Evolutionary conservation across 2,113 vertebrate genomes (phyloP).

Genomic region (Panurus biarmicus): DNA sequence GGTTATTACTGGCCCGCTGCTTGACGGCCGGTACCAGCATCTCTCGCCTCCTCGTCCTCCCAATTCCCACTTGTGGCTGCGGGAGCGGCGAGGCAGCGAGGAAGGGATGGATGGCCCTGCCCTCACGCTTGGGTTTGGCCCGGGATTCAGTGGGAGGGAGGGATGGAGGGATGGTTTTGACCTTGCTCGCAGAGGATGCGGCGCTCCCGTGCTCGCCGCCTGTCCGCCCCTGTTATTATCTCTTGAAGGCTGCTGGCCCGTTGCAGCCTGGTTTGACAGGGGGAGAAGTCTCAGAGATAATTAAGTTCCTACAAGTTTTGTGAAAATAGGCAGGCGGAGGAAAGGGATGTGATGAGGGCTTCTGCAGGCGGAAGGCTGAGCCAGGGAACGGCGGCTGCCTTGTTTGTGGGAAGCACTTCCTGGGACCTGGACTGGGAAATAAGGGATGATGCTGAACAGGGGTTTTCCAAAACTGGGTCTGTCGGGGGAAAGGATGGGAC

Average conservation of each 20-base stretch:
- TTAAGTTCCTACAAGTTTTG: constrained; percentile 39
- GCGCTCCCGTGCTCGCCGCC: not conserved
- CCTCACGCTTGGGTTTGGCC: not conserved
- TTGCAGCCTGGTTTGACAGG: not conserved
- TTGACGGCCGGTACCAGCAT: not conserved
- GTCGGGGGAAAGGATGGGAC: not conserved
- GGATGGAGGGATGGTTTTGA: not conserved
- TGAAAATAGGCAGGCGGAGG: not conserved
- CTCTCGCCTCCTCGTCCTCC: not conserved
- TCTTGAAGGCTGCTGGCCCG: not conserved
- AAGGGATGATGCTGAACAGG: not conserved
- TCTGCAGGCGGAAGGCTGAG: not conserved
- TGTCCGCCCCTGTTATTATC: not conserved
- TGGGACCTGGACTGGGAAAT: not conserved
- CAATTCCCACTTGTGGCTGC: constrained; percentile 16
- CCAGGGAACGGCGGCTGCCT: fast-evolving
- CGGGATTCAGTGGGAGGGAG: not conserved
- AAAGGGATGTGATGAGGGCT: not conserved
- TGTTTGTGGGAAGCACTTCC: not conserved
- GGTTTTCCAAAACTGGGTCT: fast-evolving
- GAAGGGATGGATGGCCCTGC: not conserved
- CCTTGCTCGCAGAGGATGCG: not conserved
- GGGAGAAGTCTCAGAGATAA: constrained; percentile 51
- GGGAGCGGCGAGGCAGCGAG: not conserved
- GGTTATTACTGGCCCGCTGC: constrained; percentile 61